Conservation (phyloP, 2,888 invertebrate species). For the Watsonalla binaria region DNA sequence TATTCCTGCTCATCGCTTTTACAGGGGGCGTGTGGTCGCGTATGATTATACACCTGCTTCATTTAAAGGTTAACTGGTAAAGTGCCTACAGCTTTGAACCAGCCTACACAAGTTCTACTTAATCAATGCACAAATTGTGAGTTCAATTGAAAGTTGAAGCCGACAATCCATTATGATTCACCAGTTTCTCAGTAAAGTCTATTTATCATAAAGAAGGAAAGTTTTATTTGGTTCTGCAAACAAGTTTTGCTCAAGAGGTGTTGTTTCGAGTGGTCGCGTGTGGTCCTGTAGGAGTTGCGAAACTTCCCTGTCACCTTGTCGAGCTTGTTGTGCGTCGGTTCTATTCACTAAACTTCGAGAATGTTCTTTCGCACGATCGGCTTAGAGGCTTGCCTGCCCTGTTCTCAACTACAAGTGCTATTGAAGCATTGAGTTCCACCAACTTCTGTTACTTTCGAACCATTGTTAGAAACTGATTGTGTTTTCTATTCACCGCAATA, state of each 20-base stretch:
- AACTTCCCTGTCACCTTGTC: constrained; percentile 59
- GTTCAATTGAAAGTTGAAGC: too few species aligned
- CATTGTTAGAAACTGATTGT: constrained; percentile 55
- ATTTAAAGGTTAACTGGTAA: too few species aligned
- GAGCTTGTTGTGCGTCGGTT: constrained; percentile 51
- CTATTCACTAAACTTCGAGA: constrained; percentile 60
- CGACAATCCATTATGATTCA: too few species aligned
- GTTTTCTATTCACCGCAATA: constrained; percentile 33
- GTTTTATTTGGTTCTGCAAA: constrained; percentile 31
- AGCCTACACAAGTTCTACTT: too few species aligned
- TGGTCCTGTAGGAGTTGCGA: constrained; percentile 42
- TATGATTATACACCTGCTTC: too few species aligned
- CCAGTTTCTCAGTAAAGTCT: too few species aligned
- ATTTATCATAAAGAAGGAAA: constrained; percentile 16
- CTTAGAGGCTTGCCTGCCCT: constrained; percentile 64
- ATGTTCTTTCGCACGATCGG: constrained; percentile 65
- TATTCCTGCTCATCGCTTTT: too few species aligned
- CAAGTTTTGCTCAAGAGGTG: constrained; percentile 31
- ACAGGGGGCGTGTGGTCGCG: too few species aligned
- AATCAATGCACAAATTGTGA: too few species aligned
- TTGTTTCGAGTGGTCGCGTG: constrained; percentile 45
- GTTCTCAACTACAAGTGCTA: constrained; percentile 59
- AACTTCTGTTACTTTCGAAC: constrained; percentile 48
- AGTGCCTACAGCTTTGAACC: too few species aligned
- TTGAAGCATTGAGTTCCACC: constrained; percentile 50